Conservation (phyloP, 2,888 invertebrate genomes). For the Cantharis rufa region DNA sequence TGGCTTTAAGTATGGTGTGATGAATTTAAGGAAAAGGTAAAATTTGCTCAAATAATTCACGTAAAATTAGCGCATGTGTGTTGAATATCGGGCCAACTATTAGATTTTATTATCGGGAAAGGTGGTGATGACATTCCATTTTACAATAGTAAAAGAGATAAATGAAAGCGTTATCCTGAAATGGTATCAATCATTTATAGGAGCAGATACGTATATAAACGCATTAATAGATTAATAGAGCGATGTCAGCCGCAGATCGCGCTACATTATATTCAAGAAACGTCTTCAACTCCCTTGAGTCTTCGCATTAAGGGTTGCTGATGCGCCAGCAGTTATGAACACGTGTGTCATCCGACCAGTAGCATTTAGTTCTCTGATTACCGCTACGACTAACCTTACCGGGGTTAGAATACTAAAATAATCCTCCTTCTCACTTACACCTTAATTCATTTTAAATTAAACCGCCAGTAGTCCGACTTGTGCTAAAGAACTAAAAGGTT, state of each 20-base stretch:
- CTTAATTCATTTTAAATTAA: constrained; percentile 30
- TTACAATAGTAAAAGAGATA: constrained; percentile 11
- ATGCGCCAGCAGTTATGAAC: constrained; percentile 48
- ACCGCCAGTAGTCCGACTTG: not conserved
- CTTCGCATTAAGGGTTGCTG: constrained; percentile 43
- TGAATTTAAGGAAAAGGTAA: not conserved
- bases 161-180: constrained; percentile 4
- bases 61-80: not conserved
- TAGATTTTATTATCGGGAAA: not conserved
- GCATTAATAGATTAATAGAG: constrained; percentile 48
- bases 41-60: not conserved
- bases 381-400: constrained; percentile 44
- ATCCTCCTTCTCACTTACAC: constrained; percentile 31
- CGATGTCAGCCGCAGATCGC: constrained; percentile 35
- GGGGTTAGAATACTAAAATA: constrained; percentile 43
- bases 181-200: constrained; percentile 1
- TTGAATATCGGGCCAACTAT: not conserved
- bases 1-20: not conserved
- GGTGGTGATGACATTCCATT: not conserved
- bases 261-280: constrained; percentile 41
- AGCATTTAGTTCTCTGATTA: constrained; percentile 50
- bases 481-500: constrained; percentile 6
- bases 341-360: constrained; percentile 45
- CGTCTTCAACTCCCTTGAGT: constrained; percentile 41
- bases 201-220: constrained; percentile 12